A percentile compares a stretch with the other conserved stretches of the same genome.
Conservation (phyloP, 2,797 vertebrate genomes). For the Octomys mimax region DNA sequence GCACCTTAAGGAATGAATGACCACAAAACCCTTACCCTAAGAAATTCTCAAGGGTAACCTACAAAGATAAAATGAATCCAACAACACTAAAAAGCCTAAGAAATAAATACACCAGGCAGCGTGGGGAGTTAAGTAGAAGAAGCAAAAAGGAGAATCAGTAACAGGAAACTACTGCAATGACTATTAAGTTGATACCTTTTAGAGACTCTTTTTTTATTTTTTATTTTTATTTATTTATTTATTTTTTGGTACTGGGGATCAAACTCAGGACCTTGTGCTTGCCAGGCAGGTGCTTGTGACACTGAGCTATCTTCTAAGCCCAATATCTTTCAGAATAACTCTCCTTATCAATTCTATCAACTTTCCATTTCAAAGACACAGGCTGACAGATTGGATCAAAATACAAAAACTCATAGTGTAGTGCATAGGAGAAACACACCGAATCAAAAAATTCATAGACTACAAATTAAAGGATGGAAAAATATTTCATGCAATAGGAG, state of each 20-base stretch:
- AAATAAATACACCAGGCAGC: neutral
- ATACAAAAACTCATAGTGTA: neutral
- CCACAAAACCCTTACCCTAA: neutral
- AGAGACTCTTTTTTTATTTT: neutral
- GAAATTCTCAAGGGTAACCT: neutral
- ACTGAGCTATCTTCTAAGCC: too few relatives aligned
- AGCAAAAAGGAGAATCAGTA: neutral
- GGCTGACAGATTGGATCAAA: neutral
- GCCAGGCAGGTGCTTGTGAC: too few relatives aligned
- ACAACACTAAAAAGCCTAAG: neutral
- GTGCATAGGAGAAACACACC: neutral
- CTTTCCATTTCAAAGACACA: neutral
- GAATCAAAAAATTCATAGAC: neutral
- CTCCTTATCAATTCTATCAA: neutral
- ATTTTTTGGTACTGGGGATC: too few relatives aligned
- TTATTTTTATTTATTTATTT: too few relatives aligned
- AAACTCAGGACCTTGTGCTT: too few relatives aligned
- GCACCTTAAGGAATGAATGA: neutral
- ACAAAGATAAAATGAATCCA: neutral
- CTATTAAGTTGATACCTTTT: neutral
- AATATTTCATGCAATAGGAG: neutral
- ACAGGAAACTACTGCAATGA: neutral
- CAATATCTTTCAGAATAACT: neutral
- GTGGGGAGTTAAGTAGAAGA: neutral
- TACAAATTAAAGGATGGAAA: neutral